Conservation (phyloP, 2,888 invertebrate genomes). For the Proisotoma minuta region DNA sequence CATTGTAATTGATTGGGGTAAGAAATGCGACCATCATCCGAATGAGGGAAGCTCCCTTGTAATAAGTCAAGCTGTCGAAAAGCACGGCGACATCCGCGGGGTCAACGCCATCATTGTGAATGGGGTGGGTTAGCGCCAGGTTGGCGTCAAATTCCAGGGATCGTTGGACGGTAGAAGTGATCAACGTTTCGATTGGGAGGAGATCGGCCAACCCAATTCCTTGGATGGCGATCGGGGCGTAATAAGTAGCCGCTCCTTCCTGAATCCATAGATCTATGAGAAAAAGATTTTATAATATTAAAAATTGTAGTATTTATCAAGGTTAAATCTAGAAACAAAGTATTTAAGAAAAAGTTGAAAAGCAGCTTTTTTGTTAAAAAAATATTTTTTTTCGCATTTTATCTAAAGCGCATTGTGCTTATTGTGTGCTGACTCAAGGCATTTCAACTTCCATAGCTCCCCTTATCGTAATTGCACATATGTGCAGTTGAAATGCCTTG, state of each 20-base stretch:
- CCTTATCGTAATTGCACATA: no score
- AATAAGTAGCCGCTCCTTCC: slow-evolving; percentile 44
- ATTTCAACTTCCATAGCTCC: no score
- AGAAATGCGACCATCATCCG: slow-evolving; percentile 39
- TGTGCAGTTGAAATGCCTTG: no score
- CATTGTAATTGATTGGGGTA: slow-evolving; percentile 17
- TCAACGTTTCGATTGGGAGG: slow-evolving; percentile 28
- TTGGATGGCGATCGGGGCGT: slow-evolving; percentile 23
- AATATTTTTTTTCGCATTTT: no score
- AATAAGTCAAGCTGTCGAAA: slow-evolving; percentile 66
- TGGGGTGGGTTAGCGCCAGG: slow-evolving; percentile 26
- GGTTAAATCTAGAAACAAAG: no score
- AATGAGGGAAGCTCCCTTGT: slow-evolving; percentile 57
- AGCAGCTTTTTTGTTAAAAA: no score
- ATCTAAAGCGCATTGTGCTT: no score
- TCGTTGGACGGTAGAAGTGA: slow-evolving; percentile 29
- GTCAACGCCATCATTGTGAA: slow-evolving; percentile 55
- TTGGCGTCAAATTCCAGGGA: slow-evolving; percentile 34
- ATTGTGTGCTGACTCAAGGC: no score
- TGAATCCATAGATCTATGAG: slow-evolving; percentile 38
- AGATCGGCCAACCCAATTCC: slow-evolving; percentile 22
- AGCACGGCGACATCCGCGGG: slow-evolving; percentile 59
- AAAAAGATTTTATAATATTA: no score
- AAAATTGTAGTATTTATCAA: no score
- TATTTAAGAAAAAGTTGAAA: no score